These are phyloP conservation scores for Corynorhinus townsendii DNA, from an alignment of 2,113 vertebrate species.

Conservation along the genomic window DNA sequence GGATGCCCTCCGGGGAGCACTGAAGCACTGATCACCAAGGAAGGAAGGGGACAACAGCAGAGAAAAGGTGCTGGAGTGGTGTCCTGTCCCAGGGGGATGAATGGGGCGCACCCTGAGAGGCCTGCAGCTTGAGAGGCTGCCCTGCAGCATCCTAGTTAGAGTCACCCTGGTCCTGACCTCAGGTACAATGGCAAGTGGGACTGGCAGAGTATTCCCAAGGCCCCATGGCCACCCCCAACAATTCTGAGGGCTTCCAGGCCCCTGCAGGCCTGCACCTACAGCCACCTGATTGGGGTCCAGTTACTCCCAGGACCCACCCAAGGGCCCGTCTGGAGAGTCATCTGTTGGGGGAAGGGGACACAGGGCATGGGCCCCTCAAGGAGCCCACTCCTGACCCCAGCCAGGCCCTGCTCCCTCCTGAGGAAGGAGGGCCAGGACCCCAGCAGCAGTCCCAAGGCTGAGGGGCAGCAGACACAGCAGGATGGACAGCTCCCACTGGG, in stretches of 20 bases:
- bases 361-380: not conserved
- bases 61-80: not conserved
- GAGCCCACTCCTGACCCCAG: too few relatives aligned
- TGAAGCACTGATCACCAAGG: not conserved
- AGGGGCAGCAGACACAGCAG: not conserved
- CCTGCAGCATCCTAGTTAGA: not conserved
- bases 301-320: not conserved
- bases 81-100: rapidly evolving
- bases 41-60: rapidly evolving
- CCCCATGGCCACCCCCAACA: not conserved
- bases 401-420: not conserved
- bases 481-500: not conserved
- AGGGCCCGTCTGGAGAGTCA: too few relatives aligned
- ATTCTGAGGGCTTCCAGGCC: not conserved
- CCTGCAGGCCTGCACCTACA: not conserved
- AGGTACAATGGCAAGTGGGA: not conserved
- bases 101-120: rapidly evolving
- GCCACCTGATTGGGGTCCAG: too few relatives aligned
- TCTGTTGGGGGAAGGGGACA: not conserved
- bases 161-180: rapidly evolving
- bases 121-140: not conserved
- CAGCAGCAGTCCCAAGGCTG: not conserved
- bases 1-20: rapidly evolving
- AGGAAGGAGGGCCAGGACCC: not conserved
- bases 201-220: not conserved